Conservation (phyloP, 2,113 vertebrate genomes). For the Toxotes chatareus region DNA sequence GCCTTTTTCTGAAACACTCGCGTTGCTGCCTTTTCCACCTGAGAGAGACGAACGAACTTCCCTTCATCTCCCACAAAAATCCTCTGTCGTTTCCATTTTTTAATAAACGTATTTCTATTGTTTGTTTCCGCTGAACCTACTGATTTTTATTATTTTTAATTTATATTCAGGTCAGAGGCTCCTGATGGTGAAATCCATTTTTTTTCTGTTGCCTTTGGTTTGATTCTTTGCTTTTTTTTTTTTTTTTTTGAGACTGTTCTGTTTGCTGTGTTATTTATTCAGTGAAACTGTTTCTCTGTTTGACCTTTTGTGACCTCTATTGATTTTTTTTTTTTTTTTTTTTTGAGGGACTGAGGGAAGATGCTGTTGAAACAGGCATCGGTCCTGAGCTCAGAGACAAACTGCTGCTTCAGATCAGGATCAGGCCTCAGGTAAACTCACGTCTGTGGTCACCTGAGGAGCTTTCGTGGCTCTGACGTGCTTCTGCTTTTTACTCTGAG, state of each 20-base stretch:
- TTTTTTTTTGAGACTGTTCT: too few relatives aligned
- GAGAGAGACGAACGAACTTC: not conserved
- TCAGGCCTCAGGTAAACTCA: not conserved
- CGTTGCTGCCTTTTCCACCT: not conserved
- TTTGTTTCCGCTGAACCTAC: too few relatives aligned
- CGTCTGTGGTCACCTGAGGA: too few relatives aligned
- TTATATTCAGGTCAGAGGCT: not conserved
- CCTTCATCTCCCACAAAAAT: too few relatives aligned
- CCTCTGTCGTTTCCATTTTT: too few relatives aligned
- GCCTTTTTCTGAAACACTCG: not conserved
- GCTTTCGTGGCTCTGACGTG: too few relatives aligned
- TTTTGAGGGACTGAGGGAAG: not conserved
- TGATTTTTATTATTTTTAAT: not conserved
- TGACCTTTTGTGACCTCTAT: not conserved
- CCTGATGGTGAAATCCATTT: not conserved
- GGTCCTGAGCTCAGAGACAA: too few relatives aligned
- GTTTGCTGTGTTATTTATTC: constrained; percentile 1
- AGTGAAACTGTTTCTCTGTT: not conserved
- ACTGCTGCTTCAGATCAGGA: not conserved
- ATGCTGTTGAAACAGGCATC: too few relatives aligned
- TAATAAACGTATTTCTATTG: too few relatives aligned
- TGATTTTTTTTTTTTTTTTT: not conserved
- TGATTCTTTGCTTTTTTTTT: too few relatives aligned
- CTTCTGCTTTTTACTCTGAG: too few relatives aligned
- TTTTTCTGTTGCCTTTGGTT: too few relatives aligned